Conservation (phyloP, 2,797 vertebrate species). For the Todus mexicanus region DNA sequence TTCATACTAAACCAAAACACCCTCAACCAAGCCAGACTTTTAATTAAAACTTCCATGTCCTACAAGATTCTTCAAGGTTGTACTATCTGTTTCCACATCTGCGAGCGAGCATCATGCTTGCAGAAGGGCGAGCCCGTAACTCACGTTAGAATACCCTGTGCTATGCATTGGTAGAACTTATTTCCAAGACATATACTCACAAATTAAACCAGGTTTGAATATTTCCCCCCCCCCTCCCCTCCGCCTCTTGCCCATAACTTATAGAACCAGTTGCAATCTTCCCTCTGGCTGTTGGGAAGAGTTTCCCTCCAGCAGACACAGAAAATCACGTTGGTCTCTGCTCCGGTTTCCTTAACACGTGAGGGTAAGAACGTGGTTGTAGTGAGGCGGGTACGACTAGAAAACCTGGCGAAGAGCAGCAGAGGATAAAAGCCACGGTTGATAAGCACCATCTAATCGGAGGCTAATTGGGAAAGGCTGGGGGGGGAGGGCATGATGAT, state of each 20-base stretch:
- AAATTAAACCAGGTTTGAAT: not conserved
- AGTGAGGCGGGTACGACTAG: not conserved
- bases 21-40: not conserved
- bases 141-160: not conserved
- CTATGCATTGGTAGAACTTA: not conserved
- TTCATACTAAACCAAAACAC: slow-evolving; percentile 30
- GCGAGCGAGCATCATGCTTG: not conserved
- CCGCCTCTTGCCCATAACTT: slow-evolving; percentile 4
- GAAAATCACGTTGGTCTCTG: not conserved
- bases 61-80: slow-evolving; percentile 52
- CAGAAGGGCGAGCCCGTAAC: not conserved
- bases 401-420: not conserved
- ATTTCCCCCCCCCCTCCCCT: not conserved
- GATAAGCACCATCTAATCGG: not conserved
- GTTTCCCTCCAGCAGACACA: not conserved
- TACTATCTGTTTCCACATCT: not conserved
- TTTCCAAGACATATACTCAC: not conserved
- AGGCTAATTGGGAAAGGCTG: not conserved
- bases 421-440: not conserved
- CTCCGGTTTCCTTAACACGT: not conserved
- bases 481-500: not conserved
- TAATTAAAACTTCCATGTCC: slow-evolving; percentile 43
- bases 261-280: not conserved
- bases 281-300: not conserved
- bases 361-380: not conserved